Percentiles rank a stretch among this genome's conserved stretches.
Conservation (phyloP, 37 sponge, comb jelly and placozoan species). For the Halisarca cf. caerulea region DNA sequence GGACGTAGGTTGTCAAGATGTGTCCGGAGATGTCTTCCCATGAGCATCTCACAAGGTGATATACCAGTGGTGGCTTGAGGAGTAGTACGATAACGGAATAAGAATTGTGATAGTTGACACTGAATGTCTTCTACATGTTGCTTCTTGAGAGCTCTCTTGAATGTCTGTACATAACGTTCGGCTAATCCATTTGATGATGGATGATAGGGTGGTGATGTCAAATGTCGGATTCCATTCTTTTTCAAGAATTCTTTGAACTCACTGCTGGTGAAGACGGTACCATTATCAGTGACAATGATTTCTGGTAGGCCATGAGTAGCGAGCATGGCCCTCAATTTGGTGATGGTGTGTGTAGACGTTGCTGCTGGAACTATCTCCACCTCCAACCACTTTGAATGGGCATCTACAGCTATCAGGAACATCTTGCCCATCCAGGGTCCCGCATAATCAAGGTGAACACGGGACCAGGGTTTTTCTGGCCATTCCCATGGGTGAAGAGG, state of each 20-base stretch:
- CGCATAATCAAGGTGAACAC: constrained; percentile 30
- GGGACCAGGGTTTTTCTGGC: constrained; percentile 19
- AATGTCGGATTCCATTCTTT: constrained; percentile 3
- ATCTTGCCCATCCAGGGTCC: constrained; percentile 26
- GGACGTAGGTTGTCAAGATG: neutral
- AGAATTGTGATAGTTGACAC: neutral
- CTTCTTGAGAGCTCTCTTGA: constrained; percentile 21
- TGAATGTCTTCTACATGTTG: neutral
- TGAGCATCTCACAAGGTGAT: neutral
- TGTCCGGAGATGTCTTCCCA: neutral
- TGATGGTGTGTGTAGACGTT: neutral
- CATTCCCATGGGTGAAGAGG: constrained; percentile 36
- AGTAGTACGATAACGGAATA: constrained; percentile 4
- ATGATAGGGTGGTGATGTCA: neutral
- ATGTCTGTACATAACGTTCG: constrained; percentile 1
- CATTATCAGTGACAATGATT: constrained; percentile 20
- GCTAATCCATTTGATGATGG: constrained; percentile 21
- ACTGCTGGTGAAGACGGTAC: constrained; percentile 16
- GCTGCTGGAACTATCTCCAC: neutral
- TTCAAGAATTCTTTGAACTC: constrained; percentile 15
- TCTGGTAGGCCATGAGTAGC: constrained; percentile 29
- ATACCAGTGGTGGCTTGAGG: neutral
- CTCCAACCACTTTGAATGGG: neutral
- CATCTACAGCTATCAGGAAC: neutral
- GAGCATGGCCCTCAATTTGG: constrained; percentile 9